Evolutionary conservation across 2,888 invertebrate genomes (phyloP).

Genomic region (Bembecia ichneumoniformis): DNA sequence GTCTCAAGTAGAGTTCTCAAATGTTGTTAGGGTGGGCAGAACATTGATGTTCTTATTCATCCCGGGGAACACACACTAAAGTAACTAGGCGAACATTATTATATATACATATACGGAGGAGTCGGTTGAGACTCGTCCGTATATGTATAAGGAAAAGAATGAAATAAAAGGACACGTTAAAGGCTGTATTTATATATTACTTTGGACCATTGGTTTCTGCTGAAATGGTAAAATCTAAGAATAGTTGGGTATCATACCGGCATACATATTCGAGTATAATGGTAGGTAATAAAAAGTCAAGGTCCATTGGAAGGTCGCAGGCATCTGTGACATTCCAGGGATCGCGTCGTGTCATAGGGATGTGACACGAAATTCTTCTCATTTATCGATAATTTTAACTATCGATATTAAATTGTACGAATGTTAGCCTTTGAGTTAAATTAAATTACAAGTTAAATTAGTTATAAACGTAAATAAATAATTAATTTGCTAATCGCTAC

Average conservation of each 20-base stretch:
- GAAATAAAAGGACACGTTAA: no score
- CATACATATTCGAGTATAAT: not conserved
- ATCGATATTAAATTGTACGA: not conserved
- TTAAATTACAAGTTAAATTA: not conserved
- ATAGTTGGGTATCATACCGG: not conserved
- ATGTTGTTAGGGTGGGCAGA: no score
- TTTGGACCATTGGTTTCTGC: not conserved
- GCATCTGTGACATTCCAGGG: slow-evolving; percentile 1
- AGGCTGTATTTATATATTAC: not conserved
- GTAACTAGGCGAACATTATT: no score
- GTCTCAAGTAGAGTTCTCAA: no score
- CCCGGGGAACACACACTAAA: no score
- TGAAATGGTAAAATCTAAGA: not conserved
- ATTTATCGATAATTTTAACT: not conserved
- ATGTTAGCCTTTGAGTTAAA: not conserved
- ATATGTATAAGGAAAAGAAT: no score
- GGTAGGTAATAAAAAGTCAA: slow-evolving; percentile 1
- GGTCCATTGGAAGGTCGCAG: not conserved
- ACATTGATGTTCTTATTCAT: no score
- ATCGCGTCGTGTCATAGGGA: not conserved
- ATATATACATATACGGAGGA: no score
- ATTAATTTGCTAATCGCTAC: not conserved
- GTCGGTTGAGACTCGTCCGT: no score
- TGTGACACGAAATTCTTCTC: not conserved
- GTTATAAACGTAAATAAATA: not conserved